Percentiles rank a stretch among this genome's conserved stretches.
Conservation (phyloP, 2,797 vertebrate species). For the Smutsia gigantea region DNA sequence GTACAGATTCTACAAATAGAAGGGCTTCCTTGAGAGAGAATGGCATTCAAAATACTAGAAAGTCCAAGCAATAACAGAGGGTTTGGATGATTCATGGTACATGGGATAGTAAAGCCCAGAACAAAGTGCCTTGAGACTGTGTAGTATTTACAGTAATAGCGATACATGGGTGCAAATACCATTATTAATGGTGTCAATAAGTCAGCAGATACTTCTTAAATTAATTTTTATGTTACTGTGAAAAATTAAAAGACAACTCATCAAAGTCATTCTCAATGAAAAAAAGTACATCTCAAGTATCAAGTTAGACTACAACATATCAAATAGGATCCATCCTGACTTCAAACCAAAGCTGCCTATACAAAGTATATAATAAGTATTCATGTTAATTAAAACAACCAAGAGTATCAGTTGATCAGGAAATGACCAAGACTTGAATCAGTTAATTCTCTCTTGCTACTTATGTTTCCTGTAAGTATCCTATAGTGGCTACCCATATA, state of each 20-base stretch:
- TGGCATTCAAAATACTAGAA: constrained; percentile 15
- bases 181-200: background rate
- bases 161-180: background rate
- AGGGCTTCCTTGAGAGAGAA: background rate
- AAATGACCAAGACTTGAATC: background rate
- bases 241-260: background rate
- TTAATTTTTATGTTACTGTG: background rate
- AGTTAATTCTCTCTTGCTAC: background rate
- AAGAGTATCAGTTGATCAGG: constrained; percentile 31
- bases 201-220: background rate
- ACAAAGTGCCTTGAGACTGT: background rate
- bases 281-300: background rate
- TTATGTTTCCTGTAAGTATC: background rate
- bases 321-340: background rate
- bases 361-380: constrained; percentile 25
- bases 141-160: background rate
- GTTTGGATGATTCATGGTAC: background rate
- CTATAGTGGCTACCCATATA: background rate
- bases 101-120: background rate
- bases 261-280: constrained; percentile 1
- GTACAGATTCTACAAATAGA: background rate
- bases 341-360: background rate
- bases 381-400: background rate
- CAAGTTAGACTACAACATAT: background rate
- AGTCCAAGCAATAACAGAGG: background rate